These are phyloP conservation scores for Charaxes varanes DNA, from an alignment of 1,140 invertebrate genomes.

Conservation along the genomic window DNA sequence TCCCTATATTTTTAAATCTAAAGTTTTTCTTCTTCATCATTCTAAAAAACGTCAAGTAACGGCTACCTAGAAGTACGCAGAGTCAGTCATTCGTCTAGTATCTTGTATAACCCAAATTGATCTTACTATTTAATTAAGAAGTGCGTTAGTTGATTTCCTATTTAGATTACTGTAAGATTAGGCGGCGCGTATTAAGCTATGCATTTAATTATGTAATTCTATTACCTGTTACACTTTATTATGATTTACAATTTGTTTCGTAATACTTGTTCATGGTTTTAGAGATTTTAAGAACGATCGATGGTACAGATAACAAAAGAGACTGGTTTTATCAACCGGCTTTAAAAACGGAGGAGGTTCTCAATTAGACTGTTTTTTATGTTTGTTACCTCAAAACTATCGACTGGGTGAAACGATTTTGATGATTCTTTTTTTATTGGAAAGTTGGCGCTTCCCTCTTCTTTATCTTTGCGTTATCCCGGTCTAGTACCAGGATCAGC, in stretches of 20 bases:
- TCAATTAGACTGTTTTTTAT: too few relatives aligned
- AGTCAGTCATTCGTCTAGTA: conserved; percentile 7
- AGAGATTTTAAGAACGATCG: background rate
- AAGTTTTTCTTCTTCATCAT: background rate
- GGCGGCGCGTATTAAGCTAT: conserved; percentile 3
- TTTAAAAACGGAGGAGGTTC: background rate
- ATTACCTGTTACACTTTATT: background rate
- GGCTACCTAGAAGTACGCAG: conserved; percentile 7
- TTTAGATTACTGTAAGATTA: conserved; percentile 12
- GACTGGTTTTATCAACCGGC: background rate
- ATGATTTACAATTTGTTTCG: background rate
- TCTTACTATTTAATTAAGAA: conserved; percentile 17
- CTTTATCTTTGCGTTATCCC: too few relatives aligned
- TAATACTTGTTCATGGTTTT: conserved; percentile 1
- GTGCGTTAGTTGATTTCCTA: conserved; percentile 8
- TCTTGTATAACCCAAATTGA: conserved; percentile 9
- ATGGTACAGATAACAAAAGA: background rate
- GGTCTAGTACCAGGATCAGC: too few relatives aligned
- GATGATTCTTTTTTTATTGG: too few relatives aligned
- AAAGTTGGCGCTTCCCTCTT: too few relatives aligned
- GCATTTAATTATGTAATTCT: conserved; percentile 8
- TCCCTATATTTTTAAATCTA: too few relatives aligned
- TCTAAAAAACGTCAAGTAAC: conserved; percentile 3
- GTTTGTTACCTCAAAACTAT: too few relatives aligned
- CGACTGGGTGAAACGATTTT: too few relatives aligned